Evolutionary conservation across 1,140 invertebrate genomes (phyloP).

Genomic region (Drosophila nannoptera): DNA sequence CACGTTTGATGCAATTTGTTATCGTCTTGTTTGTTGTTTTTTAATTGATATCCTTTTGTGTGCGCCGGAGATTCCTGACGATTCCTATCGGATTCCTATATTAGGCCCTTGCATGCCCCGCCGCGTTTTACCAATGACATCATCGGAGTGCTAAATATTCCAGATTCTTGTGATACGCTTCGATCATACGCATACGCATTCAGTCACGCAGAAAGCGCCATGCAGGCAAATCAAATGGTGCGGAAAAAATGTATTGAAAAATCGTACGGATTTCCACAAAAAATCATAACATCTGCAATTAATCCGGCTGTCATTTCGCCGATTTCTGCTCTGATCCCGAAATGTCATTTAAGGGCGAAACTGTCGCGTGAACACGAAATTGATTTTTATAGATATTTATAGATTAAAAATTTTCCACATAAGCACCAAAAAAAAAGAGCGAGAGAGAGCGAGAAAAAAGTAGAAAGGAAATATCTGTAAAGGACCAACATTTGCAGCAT

Average conservation of each 20-base stretch:
- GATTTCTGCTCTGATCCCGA: slow-evolving; percentile 36
- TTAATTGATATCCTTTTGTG: slow-evolving; percentile 42
- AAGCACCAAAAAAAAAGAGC: slow-evolving; percentile 48
- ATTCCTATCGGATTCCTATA: slow-evolving; percentile 27
- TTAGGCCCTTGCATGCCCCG: too few relatives aligned
- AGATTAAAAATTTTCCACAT: slow-evolving; percentile 75
- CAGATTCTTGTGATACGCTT: background rate
- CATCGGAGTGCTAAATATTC: background rate
- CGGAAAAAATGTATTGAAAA: slow-evolving; percentile 57
- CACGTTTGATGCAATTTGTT: slow-evolving; percentile 54
- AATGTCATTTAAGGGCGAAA: slow-evolving; percentile 61
- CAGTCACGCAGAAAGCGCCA: slow-evolving; percentile 32
- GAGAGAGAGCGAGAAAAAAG: too few relatives aligned
- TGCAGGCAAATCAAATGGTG: slow-evolving; percentile 54
- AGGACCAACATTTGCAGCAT: slow-evolving; percentile 54
- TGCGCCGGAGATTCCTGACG: slow-evolving; percentile 45
- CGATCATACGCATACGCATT: slow-evolving; percentile 1
- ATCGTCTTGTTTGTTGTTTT: slow-evolving; percentile 62
- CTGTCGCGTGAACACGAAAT: slow-evolving; percentile 74
- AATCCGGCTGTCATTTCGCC: slow-evolving; percentile 50
- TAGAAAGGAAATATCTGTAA: slow-evolving; percentile 20
- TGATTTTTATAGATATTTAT: slow-evolving; percentile 78
- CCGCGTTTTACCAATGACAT: background rate
- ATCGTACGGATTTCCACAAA: slow-evolving; percentile 41
- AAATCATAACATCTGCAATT: slow-evolving; percentile 77